Conservation (phyloP, 2,888 invertebrate genomes). For the Microplitis manilae region DNA sequence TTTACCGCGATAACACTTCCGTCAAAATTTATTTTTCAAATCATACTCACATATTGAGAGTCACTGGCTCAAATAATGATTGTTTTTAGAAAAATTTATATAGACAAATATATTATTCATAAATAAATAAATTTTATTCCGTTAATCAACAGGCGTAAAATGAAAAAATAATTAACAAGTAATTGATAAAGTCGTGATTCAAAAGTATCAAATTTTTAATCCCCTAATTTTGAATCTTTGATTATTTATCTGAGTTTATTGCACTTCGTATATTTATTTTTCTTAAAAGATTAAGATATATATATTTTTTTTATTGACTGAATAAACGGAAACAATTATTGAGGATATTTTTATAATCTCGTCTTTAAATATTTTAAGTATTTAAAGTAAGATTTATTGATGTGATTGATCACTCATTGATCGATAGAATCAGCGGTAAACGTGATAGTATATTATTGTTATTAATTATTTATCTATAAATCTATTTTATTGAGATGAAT, state of each 20-base stretch:
- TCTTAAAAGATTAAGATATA: background rate
- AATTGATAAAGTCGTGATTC: too few relatives aligned
- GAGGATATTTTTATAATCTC: background rate
- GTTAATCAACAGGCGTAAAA: too few relatives aligned
- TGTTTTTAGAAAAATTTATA: too few relatives aligned
- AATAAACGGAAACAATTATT: background rate
- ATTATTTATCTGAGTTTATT: background rate
- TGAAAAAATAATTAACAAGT: too few relatives aligned
- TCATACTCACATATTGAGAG: background rate
- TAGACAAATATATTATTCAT: too few relatives aligned
- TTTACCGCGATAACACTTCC: background rate
- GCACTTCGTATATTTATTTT: background rate
- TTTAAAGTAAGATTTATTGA: conserved; percentile 2
- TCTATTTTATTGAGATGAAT: too few relatives aligned
- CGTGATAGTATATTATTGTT: background rate
- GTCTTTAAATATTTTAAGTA: background rate
- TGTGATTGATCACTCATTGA: background rate
- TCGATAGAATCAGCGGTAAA: background rate
- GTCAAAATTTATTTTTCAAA: background rate
- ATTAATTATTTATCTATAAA: background rate
- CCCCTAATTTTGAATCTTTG: background rate
- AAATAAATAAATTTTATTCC: too few relatives aligned
- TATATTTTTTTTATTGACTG: background rate
- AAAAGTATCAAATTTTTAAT: too few relatives aligned
- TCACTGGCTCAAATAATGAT: too few relatives aligned